Evolutionary conservation across 2,888 invertebrate genomes (phyloP).

Genomic region (Sarcophaga variegata): DNA sequence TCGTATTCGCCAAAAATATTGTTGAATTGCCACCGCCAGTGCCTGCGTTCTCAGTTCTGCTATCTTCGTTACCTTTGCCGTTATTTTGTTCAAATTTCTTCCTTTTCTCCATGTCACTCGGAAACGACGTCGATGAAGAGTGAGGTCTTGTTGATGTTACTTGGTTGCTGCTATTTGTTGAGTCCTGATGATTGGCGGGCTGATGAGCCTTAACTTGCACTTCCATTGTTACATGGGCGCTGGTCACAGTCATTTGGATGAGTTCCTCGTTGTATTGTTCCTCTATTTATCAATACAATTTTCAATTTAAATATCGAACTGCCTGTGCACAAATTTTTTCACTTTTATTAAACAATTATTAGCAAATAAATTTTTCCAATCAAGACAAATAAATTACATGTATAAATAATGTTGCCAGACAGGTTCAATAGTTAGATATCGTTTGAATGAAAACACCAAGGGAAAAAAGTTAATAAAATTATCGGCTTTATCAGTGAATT

Average conservation of each 20-base stretch:
- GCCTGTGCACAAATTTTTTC: constrained; percentile 31
- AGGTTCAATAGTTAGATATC: not conserved
- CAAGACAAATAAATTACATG: constrained; percentile 59
- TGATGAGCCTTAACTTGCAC: constrained; percentile 78
- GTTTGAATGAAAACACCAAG: too few relatives aligned
- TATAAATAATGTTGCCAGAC: constrained; percentile 44
- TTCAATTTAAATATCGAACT: constrained; percentile 23
- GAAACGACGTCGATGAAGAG: constrained; percentile 31
- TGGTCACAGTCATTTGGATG: constrained; percentile 79
- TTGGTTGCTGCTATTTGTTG: constrained; percentile 55
- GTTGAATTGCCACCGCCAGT: constrained; percentile 76
- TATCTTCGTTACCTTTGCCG: constrained; percentile 38
- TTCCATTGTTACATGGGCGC: constrained; percentile 78
- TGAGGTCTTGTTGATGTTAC: constrained; percentile 61
- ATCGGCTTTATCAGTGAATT: too few relatives aligned
- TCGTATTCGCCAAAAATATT: constrained; percentile 76
- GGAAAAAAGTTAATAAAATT: too few relatives aligned
- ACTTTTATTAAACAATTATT: constrained; percentile 19
- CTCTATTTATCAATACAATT: constrained; percentile 12
- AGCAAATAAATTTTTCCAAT: constrained; percentile 42
- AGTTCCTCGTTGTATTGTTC: constrained; percentile 31
- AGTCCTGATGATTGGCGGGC: constrained; percentile 73
- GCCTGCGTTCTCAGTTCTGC: constrained; percentile 68
- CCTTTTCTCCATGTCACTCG: constrained; percentile 53
- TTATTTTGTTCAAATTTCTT: constrained; percentile 46